These are phyloP conservation scores for Calyptomena viridis DNA, from an alignment of 2,113 vertebrate genomes.

Conservation along the genomic window DNA sequence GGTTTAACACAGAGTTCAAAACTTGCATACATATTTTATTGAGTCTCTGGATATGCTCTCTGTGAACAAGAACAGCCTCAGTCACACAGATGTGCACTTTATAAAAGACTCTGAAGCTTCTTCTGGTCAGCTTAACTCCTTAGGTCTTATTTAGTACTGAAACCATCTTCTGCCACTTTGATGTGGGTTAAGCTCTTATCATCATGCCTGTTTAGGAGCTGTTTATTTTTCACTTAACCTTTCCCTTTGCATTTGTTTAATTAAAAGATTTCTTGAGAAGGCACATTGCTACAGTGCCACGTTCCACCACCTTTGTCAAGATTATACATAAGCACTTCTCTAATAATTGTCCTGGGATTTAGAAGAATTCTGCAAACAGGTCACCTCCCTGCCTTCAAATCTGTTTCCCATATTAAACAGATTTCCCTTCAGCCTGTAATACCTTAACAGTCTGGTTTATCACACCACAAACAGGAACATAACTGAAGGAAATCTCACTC, in stretches of 20 bases:
- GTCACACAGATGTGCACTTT: neutral
- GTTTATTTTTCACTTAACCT: conserved; percentile 41
- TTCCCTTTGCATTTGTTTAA: conserved; percentile 26
- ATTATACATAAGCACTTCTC: neutral
- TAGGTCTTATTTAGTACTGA: neutral
- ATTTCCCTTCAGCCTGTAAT: neutral
- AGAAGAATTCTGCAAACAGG: conserved; percentile 28
- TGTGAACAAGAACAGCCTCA: neutral
- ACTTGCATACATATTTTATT: neutral
- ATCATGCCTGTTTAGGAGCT: neutral
- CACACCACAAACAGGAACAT: neutral
- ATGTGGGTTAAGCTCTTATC: neutral
- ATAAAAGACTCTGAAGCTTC: neutral
- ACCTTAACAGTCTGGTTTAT: neutral
- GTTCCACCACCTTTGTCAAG: neutral
- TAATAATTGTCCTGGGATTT: conserved; percentile 42
- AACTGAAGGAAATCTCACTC: conserved; percentile 30
- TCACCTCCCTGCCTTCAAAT: neutral
- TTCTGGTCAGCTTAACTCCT: neutral
- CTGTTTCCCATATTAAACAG: conserved; percentile 13
- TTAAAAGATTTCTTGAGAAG: conserved; percentile 22
- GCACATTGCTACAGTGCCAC: neutral
- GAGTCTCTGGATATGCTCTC: neutral
- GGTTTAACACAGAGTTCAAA: neutral
- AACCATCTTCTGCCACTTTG: neutral